Base-by-base conservation (phyloP, 2,797 vertebrate species). In the Enteromius paludinosus region DNA sequence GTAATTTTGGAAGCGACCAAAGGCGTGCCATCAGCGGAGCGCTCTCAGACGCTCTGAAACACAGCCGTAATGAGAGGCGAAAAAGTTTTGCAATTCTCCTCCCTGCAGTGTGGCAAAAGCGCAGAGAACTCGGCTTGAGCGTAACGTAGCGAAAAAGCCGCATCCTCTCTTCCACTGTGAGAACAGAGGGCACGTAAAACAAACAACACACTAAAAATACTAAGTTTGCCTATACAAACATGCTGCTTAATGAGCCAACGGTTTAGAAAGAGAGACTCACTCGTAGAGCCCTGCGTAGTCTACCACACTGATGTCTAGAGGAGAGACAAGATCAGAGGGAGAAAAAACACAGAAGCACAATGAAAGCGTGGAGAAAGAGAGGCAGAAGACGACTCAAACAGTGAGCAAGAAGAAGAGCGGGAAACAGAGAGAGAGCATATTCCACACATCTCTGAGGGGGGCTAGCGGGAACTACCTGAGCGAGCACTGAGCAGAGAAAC, bases 211-310 rank as follows among this genome's bases (percentile, higher is more conserved):
- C 93, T 95, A 95, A 95, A 95, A 95, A 95, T 95, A 95, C 93
- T 93, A 95, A 93, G 93, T 92, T 93, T 90, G 92, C 93, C 92
- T 95, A 94, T 95, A 93, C 94, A 95, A 95, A 95, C 93, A 95
- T 92, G 79, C 79, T 92, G 89, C 92, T 94, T 95, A 95, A 95
- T 95, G 94, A 95, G 95, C 92, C 92, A 92, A 92, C 89, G 93
- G 93, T 95, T 95, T 94, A 95, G 93, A 93, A 94, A 93, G 90
- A 90, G 91, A 87, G 92, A 91, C 92, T 90, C 86, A 83, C 91
- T 91, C 92, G 90, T 92, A 92, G 83, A 85, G 87, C 84, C 73
- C 70, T 78, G 83, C 62, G 71, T 87, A 85, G 87, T 85, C 84
- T 78, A 84, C 82, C 82, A 91, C 92, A 92, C 91, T 91, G 92